Conservation (phyloP, 2,888 invertebrate species). For the Mythimna loreyi region DNA sequence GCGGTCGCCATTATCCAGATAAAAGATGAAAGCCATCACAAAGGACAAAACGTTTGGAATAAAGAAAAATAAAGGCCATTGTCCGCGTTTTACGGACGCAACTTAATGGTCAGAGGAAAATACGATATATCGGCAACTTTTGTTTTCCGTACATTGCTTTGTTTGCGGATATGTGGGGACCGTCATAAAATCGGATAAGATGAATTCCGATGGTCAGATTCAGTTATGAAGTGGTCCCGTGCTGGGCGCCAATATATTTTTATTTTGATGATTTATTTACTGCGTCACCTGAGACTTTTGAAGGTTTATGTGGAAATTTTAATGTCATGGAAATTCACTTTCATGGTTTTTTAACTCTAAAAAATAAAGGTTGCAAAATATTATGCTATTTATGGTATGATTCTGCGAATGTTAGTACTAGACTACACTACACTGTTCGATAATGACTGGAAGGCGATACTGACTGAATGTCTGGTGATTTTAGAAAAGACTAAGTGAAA, state of each 20-base stretch:
- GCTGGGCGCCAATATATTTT: conserved; percentile 57
- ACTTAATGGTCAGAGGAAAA: conserved; percentile 46
- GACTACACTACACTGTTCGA: too few relatives aligned
- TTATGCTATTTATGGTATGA: too few relatives aligned
- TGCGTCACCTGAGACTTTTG: conserved; percentile 40
- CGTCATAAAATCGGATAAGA: conserved; percentile 49
- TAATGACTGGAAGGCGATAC: too few relatives aligned
- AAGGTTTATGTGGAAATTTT: conserved; percentile 9
- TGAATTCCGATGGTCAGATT: conserved; percentile 44
- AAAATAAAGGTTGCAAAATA: too few relatives aligned
- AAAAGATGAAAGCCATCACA: conserved; percentile 42
- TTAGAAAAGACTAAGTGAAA: too few relatives aligned
- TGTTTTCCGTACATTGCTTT: conserved; percentile 45
- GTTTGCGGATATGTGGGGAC: conserved; percentile 44
- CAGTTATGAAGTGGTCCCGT: conserved; percentile 41
- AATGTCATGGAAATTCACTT: not conserved
- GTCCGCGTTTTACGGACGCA: conserved; percentile 42
- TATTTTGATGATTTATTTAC: conserved; percentile 53
- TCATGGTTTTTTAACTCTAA: not conserved
- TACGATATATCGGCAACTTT: conserved; percentile 49
- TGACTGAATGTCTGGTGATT: too few relatives aligned
- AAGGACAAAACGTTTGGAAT: conserved; percentile 42
- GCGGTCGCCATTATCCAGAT: conserved; percentile 34
- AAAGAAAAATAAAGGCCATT: conserved; percentile 49
- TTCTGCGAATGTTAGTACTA: too few relatives aligned